Percentiles rank a stretch among this genome's conserved stretches.
Evolutionary conservation across 2,797 vertebrate species (phyloP).

Genomic region (Xenopus petersii): DNA sequence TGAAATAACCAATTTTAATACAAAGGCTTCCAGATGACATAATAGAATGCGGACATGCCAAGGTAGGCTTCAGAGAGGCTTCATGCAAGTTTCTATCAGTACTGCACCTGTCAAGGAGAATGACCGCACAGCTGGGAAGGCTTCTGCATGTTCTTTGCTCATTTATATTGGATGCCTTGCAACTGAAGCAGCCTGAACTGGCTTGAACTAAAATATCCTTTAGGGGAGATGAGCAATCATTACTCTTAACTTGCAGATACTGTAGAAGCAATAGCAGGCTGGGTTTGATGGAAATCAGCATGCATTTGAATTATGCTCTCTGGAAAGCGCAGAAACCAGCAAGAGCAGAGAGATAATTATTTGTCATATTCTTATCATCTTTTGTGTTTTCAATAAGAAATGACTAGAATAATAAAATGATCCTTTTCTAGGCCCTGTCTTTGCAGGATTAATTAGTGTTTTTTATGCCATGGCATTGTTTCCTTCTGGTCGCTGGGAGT

Average conservation of each 20-base stretch:
- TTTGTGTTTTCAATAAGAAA: background rate
- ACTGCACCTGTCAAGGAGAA: background rate
- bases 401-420: no score
- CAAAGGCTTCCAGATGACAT: background rate
- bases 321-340: constrained; percentile 2
- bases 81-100: background rate
- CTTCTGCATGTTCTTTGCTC: background rate
- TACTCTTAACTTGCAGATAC: constrained; percentile 4
- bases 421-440: no score
- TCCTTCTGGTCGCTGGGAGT: no score
- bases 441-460: no score
- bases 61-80: background rate
- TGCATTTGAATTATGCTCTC: constrained; percentile 25
- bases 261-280: background rate
- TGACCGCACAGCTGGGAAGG: constrained; percentile 3
- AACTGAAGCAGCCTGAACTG: constrained; percentile 7
- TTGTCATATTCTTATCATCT: constrained; percentile 5
- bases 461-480: no score
- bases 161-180: background rate
- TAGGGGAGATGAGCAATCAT: constrained; percentile 10
- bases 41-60: background rate
- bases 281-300: constrained; percentile 19
- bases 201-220: constrained; percentile 1
- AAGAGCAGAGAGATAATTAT: constrained; percentile 10
- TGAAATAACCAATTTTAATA: no score